Percentiles rank a stretch among this genome's conserved stretches.
Evolutionary conservation across 2,888 invertebrate species (phyloP).

Genomic region (Pachycephus smyrnensis): DNA sequence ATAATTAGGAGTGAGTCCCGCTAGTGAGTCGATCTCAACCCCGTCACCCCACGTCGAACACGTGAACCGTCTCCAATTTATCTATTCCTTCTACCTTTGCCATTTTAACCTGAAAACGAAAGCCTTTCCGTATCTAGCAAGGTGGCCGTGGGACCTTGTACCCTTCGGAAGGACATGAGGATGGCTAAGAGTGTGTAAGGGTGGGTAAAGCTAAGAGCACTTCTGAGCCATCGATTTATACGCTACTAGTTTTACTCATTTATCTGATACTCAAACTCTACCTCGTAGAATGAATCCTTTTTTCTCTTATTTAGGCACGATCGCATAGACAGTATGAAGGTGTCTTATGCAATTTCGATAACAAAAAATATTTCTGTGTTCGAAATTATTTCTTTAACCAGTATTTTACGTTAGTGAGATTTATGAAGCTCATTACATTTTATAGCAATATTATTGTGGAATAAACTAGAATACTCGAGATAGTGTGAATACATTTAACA

Average conservation of each 20-base stretch:
- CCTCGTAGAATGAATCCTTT: not conserved
- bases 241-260: not conserved
- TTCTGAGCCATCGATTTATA: not conserved
- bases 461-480: not conserved
- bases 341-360: too few relatives aligned
- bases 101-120: not conserved
- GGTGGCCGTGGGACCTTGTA: not conserved
- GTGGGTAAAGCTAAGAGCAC: not conserved
- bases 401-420: not conserved
- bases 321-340: not conserved
- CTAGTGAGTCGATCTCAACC: slow-evolving; percentile 24
- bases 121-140: not conserved
- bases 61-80: not conserved
- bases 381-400: not conserved
- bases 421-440: not conserved
- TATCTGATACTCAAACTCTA: not conserved
- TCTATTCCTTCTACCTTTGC: not conserved
- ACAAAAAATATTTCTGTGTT: not conserved
- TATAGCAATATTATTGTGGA: not conserved
- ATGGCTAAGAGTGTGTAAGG: not conserved
- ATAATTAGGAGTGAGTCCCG: slow-evolving; percentile 49
- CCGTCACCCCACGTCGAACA: not conserved
- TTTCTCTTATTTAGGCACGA: not conserved
- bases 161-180: not conserved
- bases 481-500: not conserved